Conservation (phyloP, 2,113 vertebrate genomes). For the Brachyhypopomus occidentalis region DNA sequence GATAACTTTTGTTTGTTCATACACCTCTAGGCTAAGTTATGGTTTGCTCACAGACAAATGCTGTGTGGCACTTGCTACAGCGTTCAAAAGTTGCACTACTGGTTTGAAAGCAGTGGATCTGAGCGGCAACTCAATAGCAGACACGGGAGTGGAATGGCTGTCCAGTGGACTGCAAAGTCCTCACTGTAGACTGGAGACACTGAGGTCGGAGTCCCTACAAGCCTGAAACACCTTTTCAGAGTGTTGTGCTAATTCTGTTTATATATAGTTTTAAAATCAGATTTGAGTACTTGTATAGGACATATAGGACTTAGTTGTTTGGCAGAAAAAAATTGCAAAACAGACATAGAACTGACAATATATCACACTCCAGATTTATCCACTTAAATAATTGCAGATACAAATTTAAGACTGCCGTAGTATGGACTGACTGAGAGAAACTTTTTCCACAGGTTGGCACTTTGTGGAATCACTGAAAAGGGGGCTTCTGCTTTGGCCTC, state of each 20-base stretch:
- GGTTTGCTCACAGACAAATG: conserved; percentile 45
- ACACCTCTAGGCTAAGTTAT: conserved; percentile 33
- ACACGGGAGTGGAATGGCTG: conserved; percentile 29
- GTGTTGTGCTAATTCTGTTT: no score
- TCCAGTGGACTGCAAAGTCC: conserved; percentile 27
- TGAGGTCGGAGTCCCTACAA: conserved; percentile 29
- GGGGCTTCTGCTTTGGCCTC: conserved; percentile 41
- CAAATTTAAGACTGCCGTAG: not conserved
- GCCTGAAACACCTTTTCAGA: not conserved
- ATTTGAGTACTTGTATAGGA: no score
- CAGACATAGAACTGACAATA: no score
- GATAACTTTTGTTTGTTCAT: not conserved
- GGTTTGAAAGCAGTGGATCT: conserved; percentile 42
- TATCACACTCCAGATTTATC: not conserved
- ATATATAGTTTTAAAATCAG: no score
- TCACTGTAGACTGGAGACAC: conserved; percentile 36
- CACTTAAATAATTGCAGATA: no score
- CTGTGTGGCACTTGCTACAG: conserved; percentile 39
- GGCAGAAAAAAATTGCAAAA: no score
- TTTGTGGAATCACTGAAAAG: conserved; percentile 37
- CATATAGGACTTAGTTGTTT: no score
- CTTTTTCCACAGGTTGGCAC: conserved; percentile 31
- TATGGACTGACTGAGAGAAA: not conserved
- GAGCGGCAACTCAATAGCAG: conserved; percentile 35
- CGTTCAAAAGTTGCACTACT: conserved; percentile 23